Evolutionary conservation across 2,797 vertebrate genomes (phyloP).

Genomic region (Dendrocincla tyrannina): DNA sequence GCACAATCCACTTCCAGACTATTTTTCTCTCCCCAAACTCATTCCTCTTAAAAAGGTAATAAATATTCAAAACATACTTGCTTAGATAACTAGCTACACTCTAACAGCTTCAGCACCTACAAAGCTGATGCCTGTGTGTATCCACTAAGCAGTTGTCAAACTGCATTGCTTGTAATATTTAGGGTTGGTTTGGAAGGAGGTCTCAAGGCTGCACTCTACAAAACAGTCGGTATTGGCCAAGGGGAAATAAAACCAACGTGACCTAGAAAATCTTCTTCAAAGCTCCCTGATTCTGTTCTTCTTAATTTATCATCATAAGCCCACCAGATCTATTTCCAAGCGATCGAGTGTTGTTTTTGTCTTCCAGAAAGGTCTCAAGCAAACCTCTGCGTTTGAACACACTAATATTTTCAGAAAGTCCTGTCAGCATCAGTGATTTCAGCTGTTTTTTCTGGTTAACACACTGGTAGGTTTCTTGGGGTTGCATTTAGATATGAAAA

Average conservation of each 20-base stretch:
- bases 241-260: not conserved
- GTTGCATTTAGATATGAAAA: not conserved
- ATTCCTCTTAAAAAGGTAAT: constrained; percentile 18
- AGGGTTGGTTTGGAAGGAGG: not conserved
- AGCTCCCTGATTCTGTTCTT: constrained; percentile 6
- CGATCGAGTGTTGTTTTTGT: not conserved
- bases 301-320: constrained; percentile 36
- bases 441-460: not conserved
- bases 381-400: not conserved
- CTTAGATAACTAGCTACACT: not conserved
- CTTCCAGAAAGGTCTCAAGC: constrained; percentile 20
- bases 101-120: constrained; percentile 33
- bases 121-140: not conserved
- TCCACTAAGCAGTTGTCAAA: constrained; percentile 21
- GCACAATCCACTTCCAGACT: not conserved
- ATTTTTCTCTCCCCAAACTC: not conserved
- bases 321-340: constrained; percentile 43
- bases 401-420: not conserved
- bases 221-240: constrained; percentile 43
- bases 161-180: constrained; percentile 32
- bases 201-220: constrained; percentile 31
- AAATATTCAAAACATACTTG: constrained; percentile 48
- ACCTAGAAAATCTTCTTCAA: constrained; percentile 49
- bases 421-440: constrained; percentile 8
- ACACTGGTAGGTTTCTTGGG: not conserved